phyloP scores from a whole-genome alignment of 2,797 vertebrate species.

The Melanotaenia maccullochi region DNA sequence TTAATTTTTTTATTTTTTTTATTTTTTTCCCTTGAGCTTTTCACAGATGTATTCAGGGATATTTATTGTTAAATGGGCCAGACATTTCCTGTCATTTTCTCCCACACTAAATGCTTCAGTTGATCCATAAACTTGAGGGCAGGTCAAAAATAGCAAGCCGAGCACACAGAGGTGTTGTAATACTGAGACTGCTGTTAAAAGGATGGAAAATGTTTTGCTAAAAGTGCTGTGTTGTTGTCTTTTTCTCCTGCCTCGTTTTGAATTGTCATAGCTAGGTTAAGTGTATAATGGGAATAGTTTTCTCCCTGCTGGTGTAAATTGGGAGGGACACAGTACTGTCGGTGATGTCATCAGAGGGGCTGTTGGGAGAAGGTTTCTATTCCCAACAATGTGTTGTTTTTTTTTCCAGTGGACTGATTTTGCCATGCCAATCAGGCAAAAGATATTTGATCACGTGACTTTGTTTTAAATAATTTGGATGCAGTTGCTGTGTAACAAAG shows the following conservation, averaged over 20 bases:
- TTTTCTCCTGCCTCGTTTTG: slow-evolving; percentile 49
- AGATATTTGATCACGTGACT: neutral
- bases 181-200: slow-evolving; percentile 20
- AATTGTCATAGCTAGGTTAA: slow-evolving; percentile 60
- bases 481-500: slow-evolving; percentile 10
- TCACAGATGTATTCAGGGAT: slow-evolving; percentile 64
- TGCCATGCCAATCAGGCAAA: slow-evolving; percentile 19
- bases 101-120: slow-evolving; percentile 68
- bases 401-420: slow-evolving; percentile 33
- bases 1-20: slow-evolving; percentile 15
- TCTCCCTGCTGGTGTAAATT: slow-evolving; percentile 60
- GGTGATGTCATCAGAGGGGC: slow-evolving; percentile 57
- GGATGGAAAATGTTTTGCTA: slow-evolving; percentile 17
- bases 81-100: slow-evolving; percentile 80
- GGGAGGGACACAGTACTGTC: slow-evolving; percentile 52
- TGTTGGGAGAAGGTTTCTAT: slow-evolving; percentile 45
- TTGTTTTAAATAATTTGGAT: neutral
- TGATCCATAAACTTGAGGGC: slow-evolving; percentile 58
- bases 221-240: slow-evolving; percentile 30
- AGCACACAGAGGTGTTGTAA: slow-evolving; percentile 27
- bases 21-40: slow-evolving; percentile 23
- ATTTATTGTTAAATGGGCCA: slow-evolving; percentile 78
- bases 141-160: slow-evolving; percentile 55
- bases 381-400: slow-evolving; percentile 24
- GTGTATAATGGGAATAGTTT: slow-evolving; percentile 60